These are phyloP conservation scores for Platycercus adscitus DNA, from an alignment of 2,113 vertebrate species.

Conservation along the genomic window DNA sequence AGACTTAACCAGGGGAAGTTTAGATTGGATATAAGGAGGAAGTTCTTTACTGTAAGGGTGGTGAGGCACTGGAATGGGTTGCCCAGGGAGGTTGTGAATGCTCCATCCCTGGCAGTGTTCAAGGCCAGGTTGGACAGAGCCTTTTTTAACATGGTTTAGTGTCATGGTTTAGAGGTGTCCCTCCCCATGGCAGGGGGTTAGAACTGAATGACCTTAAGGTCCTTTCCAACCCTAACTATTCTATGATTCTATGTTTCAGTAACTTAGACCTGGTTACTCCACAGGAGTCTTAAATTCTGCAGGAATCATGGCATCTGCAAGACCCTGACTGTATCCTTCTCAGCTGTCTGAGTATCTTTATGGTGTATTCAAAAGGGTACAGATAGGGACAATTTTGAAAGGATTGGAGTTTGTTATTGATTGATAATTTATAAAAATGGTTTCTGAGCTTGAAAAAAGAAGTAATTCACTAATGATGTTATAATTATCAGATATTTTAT, in stretches of 20 bases:
- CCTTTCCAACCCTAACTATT: too few relatives aligned
- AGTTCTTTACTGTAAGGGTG: too few relatives aligned
- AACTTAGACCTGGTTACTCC: neutral
- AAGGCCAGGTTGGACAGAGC: too few relatives aligned
- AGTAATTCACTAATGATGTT: neutral
- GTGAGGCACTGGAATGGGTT: too few relatives aligned
- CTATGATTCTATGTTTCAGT: neutral
- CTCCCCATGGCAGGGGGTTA: too few relatives aligned
- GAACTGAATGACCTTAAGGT: too few relatives aligned
- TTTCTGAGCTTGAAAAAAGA: neutral
- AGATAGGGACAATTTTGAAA: neutral
- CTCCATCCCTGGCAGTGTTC: too few relatives aligned
- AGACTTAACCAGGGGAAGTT: too few relatives aligned
- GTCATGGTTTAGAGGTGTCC: too few relatives aligned
- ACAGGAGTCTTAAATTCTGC: neutral
- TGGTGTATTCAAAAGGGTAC: neutral
- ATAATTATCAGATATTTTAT: neutral
- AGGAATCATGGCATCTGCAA: neutral
- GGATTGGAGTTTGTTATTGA: neutral
- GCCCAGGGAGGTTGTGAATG: too few relatives aligned
- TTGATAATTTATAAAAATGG: neutral
- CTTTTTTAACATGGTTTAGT: too few relatives aligned
- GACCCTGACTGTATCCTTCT: neutral
- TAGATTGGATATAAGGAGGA: too few relatives aligned
- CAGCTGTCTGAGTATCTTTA: neutral